Conservation (phyloP, 2,797 vertebrate species). For the Sebastolobus altivelis region DNA sequence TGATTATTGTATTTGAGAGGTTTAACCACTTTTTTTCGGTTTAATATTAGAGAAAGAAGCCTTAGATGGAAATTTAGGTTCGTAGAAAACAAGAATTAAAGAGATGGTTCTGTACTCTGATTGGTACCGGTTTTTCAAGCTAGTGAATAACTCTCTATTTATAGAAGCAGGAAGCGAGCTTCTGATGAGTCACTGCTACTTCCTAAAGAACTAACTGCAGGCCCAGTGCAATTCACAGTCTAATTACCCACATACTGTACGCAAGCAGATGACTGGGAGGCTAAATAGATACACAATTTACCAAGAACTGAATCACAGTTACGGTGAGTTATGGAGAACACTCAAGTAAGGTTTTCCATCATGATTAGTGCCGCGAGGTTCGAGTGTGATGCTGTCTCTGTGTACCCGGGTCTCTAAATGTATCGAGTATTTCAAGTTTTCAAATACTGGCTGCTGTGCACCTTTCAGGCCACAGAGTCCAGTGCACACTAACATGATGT, state of each 20-base stretch:
- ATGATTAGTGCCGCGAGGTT: not conserved
- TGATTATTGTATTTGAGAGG: not conserved
- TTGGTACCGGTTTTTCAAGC: constrained; percentile 56
- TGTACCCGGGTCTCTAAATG: not conserved
- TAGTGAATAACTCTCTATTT: constrained; percentile 68
- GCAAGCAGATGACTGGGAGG: constrained; percentile 11
- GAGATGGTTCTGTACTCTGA: constrained; percentile 31
- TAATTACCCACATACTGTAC: constrained; percentile 48
- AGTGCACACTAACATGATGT: not conserved
- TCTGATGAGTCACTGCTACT: constrained; percentile 75
- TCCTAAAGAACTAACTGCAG: constrained; percentile 62
- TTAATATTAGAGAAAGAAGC: not conserved
- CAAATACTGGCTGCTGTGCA: not conserved
- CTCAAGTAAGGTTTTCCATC: constrained; percentile 17
- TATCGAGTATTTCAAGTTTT: not conserved
- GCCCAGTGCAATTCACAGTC: constrained; percentile 36
- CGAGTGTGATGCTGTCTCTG: not conserved
- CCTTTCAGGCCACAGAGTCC: not conserved
- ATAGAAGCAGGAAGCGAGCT: constrained; percentile 72
- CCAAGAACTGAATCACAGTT: not conserved
- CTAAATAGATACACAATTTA: constrained; percentile 17
- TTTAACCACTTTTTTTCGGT: not conserved
- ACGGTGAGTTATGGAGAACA: not conserved
- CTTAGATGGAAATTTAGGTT: constrained; percentile 21
- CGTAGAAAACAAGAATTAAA: constrained; percentile 31